A percentile compares a stretch with the other conserved stretches of the same genome.
Conservation (phyloP, 2,113 vertebrate genomes). For the Crocuta crocuta region DNA sequence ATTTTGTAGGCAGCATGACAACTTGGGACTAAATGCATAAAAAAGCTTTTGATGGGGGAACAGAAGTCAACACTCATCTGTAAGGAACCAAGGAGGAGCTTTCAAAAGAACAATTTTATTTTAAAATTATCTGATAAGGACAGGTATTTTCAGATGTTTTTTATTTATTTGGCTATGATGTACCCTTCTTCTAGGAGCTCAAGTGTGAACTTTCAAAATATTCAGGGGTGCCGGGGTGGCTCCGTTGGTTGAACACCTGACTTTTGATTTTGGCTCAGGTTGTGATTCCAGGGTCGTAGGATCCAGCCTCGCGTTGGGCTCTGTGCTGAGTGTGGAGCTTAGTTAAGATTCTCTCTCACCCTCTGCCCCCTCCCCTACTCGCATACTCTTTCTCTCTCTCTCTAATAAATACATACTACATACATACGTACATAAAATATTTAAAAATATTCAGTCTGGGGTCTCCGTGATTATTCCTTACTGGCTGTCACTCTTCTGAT, state of each 20-base stretch:
- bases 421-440: neutral
- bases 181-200: neutral
- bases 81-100: neutral
- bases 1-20: conserved; percentile 51
- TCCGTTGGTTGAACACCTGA: too few relatives aligned
- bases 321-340: too few relatives aligned
- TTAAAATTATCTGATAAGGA: conserved; percentile 6
- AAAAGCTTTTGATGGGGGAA: conserved; percentile 39
- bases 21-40: conserved; percentile 27
- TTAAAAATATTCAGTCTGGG: neutral
- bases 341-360: too few relatives aligned
- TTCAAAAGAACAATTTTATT: conserved; percentile 29
- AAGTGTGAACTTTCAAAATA: neutral
- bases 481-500: neutral
- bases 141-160: conserved; percentile 1
- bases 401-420: too few relatives aligned
- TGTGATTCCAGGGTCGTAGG: too few relatives aligned
- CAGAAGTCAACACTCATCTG: conserved; percentile 6
- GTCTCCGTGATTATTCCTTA: neutral
- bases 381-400: too few relatives aligned
- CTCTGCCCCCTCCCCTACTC: too few relatives aligned
- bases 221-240: too few relatives aligned
- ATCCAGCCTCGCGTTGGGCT: too few relatives aligned
- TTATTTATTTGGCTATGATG: neutral
- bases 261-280: too few relatives aligned